Evolutionary conservation across 1,140 invertebrate species (phyloP).

Genomic region (Sinella curviseta): DNA sequence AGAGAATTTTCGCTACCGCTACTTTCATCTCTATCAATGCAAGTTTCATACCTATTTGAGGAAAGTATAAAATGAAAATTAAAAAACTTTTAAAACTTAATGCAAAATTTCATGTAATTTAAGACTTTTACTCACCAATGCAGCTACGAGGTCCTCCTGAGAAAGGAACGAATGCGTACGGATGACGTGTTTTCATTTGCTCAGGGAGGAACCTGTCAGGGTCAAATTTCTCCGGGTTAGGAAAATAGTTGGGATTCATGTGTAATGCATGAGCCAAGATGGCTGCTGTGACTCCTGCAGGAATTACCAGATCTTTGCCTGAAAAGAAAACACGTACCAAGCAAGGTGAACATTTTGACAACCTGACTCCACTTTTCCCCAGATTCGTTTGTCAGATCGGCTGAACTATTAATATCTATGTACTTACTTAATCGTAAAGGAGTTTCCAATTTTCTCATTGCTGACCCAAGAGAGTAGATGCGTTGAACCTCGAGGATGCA

Average conservation of each 20-base stretch:
- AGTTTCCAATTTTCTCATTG: background rate
- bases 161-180: constrained; percentile 60
- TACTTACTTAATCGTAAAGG: background rate
- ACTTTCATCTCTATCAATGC: constrained; percentile 65
- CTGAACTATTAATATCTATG: background rate
- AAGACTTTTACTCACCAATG: constrained; percentile 52
- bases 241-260: constrained; percentile 67
- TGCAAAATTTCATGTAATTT: no score
- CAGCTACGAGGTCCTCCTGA: constrained; percentile 59
- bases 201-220: constrained; percentile 55
- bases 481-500: constrained; percentile 65
- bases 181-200: constrained; percentile 53
- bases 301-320: constrained; percentile 60
- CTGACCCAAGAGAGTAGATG: constrained; percentile 57
- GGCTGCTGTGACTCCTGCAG: constrained; percentile 54
- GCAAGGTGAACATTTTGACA: background rate
- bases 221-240: constrained; percentile 56
- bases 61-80: background rate
- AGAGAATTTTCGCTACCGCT: constrained; percentile 57
- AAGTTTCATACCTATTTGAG: constrained; percentile 59
- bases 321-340: background rate
- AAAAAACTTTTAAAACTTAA: no score
- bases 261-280: constrained; percentile 64
- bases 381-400: no score
- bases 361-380: no score